Evolutionary conservation across 2,888 invertebrate genomes (phyloP), one percentile per base, ranked within the genome.

Genomic region (Mythimna loreyi): DNA sequence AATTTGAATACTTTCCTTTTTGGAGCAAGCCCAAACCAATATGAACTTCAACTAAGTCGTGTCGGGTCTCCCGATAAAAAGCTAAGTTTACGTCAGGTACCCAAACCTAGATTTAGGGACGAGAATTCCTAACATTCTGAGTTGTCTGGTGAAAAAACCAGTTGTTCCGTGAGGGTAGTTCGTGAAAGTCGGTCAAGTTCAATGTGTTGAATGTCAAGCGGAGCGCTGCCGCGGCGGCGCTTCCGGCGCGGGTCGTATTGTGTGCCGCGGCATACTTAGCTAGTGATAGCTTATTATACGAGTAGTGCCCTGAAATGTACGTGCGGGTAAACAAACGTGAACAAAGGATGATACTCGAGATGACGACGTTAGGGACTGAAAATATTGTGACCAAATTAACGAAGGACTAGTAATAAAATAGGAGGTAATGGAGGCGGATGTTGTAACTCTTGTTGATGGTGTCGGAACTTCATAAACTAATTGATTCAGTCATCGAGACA

Each of bases 161-260:
- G 33, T 25, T 28, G 43, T 33, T 52, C 19, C 19, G 56, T 40
- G 23, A 40, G 69, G 56, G 40, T 56, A 59, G 33, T 62, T 62
- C n/a, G n/a, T 9, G 25, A 55, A 76, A 75, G 25, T 76, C 76
- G 76, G 80, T 77, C 76, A 80, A 77, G 76, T 80, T 80, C 68
- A 61, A 28, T 50, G 55, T 43, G 61, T 50, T 58, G 77, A 80
- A 75, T 80, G 80, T 65, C 64, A 75, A 47, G 77, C 61, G 33
- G 53, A 11, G 21, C 52, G 25, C 28, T 47, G 59, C 13, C 25
- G 11, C 21, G 53, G n/a, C n/a, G 43, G 36, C 13, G 63, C 21
- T 53, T 53, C 63, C 63, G 60, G 21, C 36, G 25, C 21, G 1
- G 9, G 13, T 19, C 23, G 33, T 25, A 50, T 78, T 72, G 78